These are phyloP conservation scores for Dynastes tityus DNA, from an alignment of 2,888 invertebrate genomes.

Conservation along the genomic window DNA sequence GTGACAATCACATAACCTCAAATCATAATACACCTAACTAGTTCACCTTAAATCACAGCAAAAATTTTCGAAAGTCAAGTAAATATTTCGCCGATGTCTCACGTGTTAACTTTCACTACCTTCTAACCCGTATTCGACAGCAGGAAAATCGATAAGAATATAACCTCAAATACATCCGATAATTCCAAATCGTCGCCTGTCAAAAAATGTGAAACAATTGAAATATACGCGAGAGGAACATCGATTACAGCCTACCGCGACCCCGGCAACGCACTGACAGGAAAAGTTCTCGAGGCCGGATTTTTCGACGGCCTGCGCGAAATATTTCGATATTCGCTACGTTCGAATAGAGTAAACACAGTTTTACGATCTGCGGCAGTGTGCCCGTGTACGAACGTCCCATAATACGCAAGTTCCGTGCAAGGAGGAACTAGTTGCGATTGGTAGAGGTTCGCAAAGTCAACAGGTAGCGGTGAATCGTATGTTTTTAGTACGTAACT, in stretches of 20 bases:
- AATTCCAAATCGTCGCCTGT: not conserved
- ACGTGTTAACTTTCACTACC: slow-evolving; percentile 25
- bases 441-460: not conserved
- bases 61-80: not conserved
- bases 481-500: slow-evolving; percentile 28
- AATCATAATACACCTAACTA: not conserved
- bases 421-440: not conserved
- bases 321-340: slow-evolving; percentile 5
- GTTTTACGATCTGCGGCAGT: not conserved
- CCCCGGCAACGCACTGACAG: not conserved
- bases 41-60: not conserved
- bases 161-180: slow-evolving; percentile 14
- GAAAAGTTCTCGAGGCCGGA: not conserved
- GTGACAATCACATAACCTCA: slow-evolving; percentile 4
- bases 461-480: slow-evolving; percentile 50
- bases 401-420: not conserved
- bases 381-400: not conserved
- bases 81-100: not conserved
- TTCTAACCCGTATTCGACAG: not conserved
- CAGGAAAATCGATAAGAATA: slow-evolving; percentile 39
- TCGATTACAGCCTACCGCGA: slow-evolving; percentile 18
- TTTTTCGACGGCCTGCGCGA: slow-evolving; percentile 1
- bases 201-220: not conserved
- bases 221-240: not conserved
- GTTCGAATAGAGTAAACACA: slow-evolving; percentile 1